Evolutionary conservation across 2,797 vertebrate genomes (phyloP).

Genomic region (Scleropages formosus): DNA sequence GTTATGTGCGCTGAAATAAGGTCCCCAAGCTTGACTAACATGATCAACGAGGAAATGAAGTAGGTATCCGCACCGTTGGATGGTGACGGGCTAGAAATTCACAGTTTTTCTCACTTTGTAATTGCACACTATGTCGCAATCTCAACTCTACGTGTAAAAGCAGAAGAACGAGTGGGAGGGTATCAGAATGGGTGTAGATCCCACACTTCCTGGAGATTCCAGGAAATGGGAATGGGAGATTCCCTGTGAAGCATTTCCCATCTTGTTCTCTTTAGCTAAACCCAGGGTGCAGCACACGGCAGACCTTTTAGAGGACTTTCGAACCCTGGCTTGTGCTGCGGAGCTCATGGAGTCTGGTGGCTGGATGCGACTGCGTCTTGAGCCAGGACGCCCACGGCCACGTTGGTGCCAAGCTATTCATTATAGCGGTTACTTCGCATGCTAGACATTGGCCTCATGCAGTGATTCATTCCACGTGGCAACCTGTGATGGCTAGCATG

Average conservation of each 20-base stretch:
- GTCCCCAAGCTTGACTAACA: neutral
- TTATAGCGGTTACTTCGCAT: neutral
- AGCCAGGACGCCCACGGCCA: neutral
- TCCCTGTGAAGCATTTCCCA: neutral
- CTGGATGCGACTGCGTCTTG: neutral
- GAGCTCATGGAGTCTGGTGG: too few species aligned
- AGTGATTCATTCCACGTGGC: neutral
- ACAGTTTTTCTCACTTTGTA: neutral
- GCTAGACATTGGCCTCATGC: neutral
- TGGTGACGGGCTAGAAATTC: neutral
- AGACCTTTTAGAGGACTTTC: too few species aligned
- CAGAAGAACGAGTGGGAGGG: neutral
- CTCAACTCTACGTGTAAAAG: too few species aligned
- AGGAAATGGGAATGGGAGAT: too few species aligned
- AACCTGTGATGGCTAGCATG: neutral
- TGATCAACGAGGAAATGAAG: neutral
- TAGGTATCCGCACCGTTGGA: neutral
- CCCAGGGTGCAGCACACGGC: too few species aligned
- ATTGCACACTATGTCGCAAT: neutral
- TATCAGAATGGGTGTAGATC: neutral
- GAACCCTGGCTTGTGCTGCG: too few species aligned
- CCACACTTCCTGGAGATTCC: too few species aligned
- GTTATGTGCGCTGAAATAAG: constrained; percentile 24
- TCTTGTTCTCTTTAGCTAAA: neutral
- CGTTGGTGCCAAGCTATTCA: constrained; percentile 4